A percentile compares a stretch with the other conserved stretches of the same genome.
Conservation (phyloP, 2,113 vertebrate species). For the Machaerirhynchus nigripectus region DNA sequence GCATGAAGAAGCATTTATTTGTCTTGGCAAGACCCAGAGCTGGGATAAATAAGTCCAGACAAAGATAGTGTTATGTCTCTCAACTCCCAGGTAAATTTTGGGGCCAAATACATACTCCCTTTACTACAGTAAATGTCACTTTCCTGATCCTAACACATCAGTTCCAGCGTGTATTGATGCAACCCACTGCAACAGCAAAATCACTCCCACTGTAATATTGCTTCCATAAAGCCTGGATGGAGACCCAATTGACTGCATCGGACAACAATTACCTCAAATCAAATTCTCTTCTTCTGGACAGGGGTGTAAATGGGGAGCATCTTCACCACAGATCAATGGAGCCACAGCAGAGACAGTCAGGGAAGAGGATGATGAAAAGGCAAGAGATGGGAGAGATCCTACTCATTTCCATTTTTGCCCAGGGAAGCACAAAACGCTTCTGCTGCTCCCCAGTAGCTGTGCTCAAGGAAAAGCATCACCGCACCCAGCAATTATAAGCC, state of each 20-base stretch:
- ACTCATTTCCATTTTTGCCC: background rate
- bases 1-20: slow-evolving; percentile 15
- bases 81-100: slow-evolving; percentile 18
- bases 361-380: background rate
- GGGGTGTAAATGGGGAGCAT: background rate
- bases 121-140: slow-evolving; percentile 48
- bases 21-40: slow-evolving; percentile 11
- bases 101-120: background rate
- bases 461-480: background rate
- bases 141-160: slow-evolving; percentile 18
- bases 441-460: background rate
- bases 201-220: background rate
- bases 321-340: background rate
- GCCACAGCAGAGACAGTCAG: background rate
- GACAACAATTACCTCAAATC: slow-evolving; percentile 48
- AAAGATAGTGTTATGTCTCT: slow-evolving; percentile 17
- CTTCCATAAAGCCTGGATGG: slow-evolving; percentile 33
- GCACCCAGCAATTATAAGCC: background rate
- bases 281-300: slow-evolving; percentile 1
- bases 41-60: slow-evolving; percentile 37
- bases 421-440: fast-evolving
- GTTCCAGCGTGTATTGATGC: slow-evolving; percentile 33
- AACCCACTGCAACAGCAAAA: slow-evolving; percentile 30
- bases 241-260: background rate
- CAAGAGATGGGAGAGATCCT: background rate